Evolutionary conservation across 1,140 invertebrate genomes (phyloP).

Genomic region (Pinna nobilis): DNA sequence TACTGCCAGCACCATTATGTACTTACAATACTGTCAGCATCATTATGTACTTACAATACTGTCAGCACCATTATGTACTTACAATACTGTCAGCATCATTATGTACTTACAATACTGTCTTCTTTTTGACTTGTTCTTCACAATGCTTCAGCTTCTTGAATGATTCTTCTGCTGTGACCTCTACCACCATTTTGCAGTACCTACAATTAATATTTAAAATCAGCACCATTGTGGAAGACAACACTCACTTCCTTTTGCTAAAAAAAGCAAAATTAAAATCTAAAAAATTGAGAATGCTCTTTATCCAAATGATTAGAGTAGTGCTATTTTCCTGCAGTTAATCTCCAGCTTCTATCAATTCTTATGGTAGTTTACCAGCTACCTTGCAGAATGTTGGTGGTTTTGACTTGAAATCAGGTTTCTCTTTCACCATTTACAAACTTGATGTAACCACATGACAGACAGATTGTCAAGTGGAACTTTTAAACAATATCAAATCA

Average conservation of each 20-base stretch:
- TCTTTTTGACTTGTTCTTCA: slow-evolving; percentile 71
- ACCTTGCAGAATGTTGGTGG: too few relatives aligned
- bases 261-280: background rate
- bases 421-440: too few relatives aligned
- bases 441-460: too few relatives aligned
- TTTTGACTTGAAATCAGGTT: too few relatives aligned
- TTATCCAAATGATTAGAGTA: too few relatives aligned
- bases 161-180: slow-evolving; percentile 66
- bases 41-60: background rate
- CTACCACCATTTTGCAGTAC: slow-evolving; percentile 69
- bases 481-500: background rate
- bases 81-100: background rate
- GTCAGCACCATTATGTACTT: background rate
- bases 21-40: background rate
- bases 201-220: slow-evolving; percentile 47
- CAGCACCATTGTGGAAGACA: background rate
- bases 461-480: too few relatives aligned
- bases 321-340: too few relatives aligned
- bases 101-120: slow-evolving; percentile 69
- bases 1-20: background rate
- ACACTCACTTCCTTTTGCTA: background rate
- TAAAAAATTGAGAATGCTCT: background rate
- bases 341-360: too few relatives aligned
- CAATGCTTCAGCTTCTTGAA: slow-evolving; percentile 68
- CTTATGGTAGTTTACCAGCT: too few relatives aligned